Conservation (phyloP, 2,113 vertebrate genomes). For the Holacanthus passer region DNA sequence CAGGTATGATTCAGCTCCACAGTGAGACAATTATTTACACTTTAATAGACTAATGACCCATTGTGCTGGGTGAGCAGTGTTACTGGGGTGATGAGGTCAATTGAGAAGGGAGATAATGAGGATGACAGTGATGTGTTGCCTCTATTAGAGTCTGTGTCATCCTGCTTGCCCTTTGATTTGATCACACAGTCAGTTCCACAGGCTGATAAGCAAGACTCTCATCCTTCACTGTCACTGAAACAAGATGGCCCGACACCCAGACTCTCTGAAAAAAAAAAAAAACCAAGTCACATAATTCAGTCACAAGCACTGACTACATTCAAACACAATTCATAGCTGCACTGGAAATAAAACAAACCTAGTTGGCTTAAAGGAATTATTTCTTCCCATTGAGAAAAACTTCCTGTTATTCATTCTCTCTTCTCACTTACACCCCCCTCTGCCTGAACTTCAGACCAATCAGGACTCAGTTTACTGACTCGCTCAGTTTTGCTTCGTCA, state of each 20-base stretch:
- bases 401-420: too few relatives aligned
- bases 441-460: not conserved
- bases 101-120: constrained; percentile 63
- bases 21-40: constrained; percentile 32
- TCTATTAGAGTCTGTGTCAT: constrained; percentile 52
- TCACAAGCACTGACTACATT: not conserved
- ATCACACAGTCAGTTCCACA: constrained; percentile 48
- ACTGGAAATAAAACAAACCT: not conserved
- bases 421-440: not conserved
- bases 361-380: not conserved
- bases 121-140: constrained; percentile 66
- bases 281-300: constrained; percentile 4
- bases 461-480: not conserved
- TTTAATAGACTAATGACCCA: constrained; percentile 48
- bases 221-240: constrained; percentile 56
- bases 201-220: constrained; percentile 49
- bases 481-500: not conserved
- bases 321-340: not conserved
- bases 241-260: constrained; percentile 16
- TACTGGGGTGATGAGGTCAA: constrained; percentile 58
- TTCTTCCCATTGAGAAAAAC: not conserved
- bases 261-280: constrained; percentile 25
- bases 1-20: constrained; percentile 29
- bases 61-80: constrained; percentile 34
- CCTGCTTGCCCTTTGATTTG: constrained; percentile 62